Percentiles rank a stretch among this genome's conserved stretches.
Conservation (phyloP, 2,113 vertebrate genomes). For the Scomber colias region DNA sequence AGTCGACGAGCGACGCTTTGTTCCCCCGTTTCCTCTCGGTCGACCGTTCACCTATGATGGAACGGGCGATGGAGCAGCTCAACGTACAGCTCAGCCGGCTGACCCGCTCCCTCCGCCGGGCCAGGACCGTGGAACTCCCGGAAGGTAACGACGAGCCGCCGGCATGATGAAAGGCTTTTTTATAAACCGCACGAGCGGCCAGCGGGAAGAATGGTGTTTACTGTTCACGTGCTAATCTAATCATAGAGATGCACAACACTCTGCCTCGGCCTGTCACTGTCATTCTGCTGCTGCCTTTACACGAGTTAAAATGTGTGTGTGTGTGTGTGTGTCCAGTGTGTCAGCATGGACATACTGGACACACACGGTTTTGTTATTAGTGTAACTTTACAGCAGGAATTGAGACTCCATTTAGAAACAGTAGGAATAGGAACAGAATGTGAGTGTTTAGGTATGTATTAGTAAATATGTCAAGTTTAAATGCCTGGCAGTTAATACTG, state of each 20-base stretch:
- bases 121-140: conserved; percentile 96
- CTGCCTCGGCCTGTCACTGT: neutral
- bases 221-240: neutral
- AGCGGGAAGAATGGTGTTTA: neutral
- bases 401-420: too few relatives aligned
- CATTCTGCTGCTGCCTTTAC: too few relatives aligned
- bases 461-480: too few relatives aligned
- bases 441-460: neutral
- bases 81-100: conserved; percentile 92
- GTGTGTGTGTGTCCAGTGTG: neutral
- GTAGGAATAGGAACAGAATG: too few relatives aligned
- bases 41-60: conserved; percentile 89
- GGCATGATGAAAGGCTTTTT: neutral
- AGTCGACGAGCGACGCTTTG: conserved; percentile 18
- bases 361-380: neutral
- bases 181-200: too few relatives aligned
- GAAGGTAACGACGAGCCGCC: conserved; percentile 84
- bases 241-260: neutral
- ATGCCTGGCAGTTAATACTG: neutral
- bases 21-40: conserved; percentile 32
- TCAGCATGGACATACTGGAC: neutral
- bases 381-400: too few relatives aligned
- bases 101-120: conserved; percentile 95
- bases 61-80: conserved; percentile 98
- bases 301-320: neutral